These are phyloP conservation scores for Mirounga angustirostris DNA, from an alignment of 2,113 vertebrate species.

Conservation along the genomic window DNA sequence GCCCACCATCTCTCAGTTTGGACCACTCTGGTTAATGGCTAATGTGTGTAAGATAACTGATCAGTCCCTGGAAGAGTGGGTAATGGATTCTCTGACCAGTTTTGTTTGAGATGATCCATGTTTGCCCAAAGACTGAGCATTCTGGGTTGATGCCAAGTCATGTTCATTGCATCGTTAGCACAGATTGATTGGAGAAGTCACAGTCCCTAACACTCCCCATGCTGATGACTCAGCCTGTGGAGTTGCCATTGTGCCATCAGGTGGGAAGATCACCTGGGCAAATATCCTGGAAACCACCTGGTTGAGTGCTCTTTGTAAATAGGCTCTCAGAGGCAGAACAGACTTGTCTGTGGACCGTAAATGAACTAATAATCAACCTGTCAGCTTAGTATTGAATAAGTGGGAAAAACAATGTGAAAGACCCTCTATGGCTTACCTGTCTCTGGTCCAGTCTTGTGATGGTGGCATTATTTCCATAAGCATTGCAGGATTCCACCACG, in stretches of 20 bases:
- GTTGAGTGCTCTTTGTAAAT: neutral
- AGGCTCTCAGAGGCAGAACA: neutral
- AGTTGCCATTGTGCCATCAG: neutral
- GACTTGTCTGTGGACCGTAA: neutral
- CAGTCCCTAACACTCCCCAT: neutral
- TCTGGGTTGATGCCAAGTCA: neutral
- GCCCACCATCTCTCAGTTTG: neutral
- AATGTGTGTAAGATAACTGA: neutral
- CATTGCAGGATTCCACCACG: slow-evolving; percentile 88
- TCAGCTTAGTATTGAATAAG: neutral
- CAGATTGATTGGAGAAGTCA: neutral
- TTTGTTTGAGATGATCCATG: neutral
- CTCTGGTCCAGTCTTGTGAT: slow-evolving; percentile 89
- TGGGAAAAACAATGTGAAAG: neutral
- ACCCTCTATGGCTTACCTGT: slow-evolving; percentile 80
- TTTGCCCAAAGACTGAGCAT: neutral
- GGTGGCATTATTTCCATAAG: slow-evolving; percentile 86
- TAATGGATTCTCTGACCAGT: neutral
- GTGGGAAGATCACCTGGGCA: neutral
- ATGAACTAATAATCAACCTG: neutral
- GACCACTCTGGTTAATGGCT: neutral
- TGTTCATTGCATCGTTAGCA: neutral
- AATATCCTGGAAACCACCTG: neutral
- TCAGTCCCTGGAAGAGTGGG: neutral
- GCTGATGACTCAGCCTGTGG: neutral